Evolutionary conservation across 2,888 invertebrate genomes (phyloP).

Genomic region (Drosophila buzzatii): DNA sequence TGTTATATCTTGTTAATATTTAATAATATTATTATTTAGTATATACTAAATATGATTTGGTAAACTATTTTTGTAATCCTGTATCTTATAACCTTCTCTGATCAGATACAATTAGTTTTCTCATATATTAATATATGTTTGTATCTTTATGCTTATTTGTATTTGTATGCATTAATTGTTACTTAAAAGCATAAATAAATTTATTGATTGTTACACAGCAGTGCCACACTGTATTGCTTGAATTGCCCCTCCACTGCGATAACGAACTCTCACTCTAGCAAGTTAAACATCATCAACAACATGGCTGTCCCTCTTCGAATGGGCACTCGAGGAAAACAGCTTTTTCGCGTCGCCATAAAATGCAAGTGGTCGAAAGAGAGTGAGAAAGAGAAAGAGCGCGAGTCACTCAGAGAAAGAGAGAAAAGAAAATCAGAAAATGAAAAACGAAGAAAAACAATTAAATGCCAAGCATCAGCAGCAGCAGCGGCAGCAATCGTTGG

Average conservation of each 20-base stretch:
- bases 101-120: background rate
- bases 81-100: too few relatives aligned
- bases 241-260: conserved; percentile 3
- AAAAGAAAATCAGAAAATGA: conserved; percentile 47
- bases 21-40: too few relatives aligned
- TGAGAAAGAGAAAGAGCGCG: conserved; percentile 25
- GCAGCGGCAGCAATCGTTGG: conserved; percentile 48
- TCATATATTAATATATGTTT: background rate
- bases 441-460: conserved; percentile 65
- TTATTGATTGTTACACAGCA: background rate
- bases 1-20: too few relatives aligned
- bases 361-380: conserved; percentile 70
- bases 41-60: too few relatives aligned
- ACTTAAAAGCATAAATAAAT: background rate
- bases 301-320: conserved; percentile 59
- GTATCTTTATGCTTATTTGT: background rate
- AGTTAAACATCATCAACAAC: conserved; percentile 77
- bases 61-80: too few relatives aligned
- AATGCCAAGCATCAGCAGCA: conserved; percentile 58
- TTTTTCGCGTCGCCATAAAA: conserved; percentile 79
- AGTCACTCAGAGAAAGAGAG: conserved; percentile 11
- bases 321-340: conserved; percentile 70
- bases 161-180: background rate
- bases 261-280: conserved; percentile 39
- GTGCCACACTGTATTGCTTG: conserved; percentile 41